Percentiles rank a stretch among this genome's conserved stretches.
phyloP scores from a whole-genome alignment of 1,140 invertebrate genomes.

The Bombus superbus region DNA sequence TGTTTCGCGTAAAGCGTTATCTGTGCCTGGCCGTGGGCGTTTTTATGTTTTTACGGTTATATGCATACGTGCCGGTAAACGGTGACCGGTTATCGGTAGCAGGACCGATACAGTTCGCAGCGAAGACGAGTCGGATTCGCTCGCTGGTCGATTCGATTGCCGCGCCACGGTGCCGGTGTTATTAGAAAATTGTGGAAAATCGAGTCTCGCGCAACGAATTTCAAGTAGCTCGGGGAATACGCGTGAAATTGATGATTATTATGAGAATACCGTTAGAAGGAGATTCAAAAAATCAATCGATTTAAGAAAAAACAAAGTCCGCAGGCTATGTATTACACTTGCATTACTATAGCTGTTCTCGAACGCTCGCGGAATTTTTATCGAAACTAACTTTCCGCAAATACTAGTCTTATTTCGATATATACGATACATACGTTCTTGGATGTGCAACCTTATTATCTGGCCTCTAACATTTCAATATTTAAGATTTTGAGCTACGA shows the following conservation, averaged over 20 bases:
- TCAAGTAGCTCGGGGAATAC: not conserved
- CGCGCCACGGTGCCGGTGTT: too few species aligned
- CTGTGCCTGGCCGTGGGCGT: slow-evolving; percentile 10
- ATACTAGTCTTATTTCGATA: too few species aligned
- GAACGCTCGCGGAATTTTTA: not conserved
- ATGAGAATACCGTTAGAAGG: not conserved
- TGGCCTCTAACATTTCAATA: too few species aligned
- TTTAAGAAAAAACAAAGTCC: not conserved
- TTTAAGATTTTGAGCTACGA: too few species aligned
- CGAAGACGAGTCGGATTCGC: not conserved
- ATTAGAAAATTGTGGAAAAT: not conserved
- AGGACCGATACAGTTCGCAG: not conserved
- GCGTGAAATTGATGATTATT: not conserved
- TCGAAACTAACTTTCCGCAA: too few species aligned
- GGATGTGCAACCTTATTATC: too few species aligned
- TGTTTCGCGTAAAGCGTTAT: slow-evolving; percentile 48
- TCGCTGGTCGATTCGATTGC: not conserved
- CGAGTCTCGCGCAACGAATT: not conserved
- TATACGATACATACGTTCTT: too few species aligned
- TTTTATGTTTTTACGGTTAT: slow-evolving; percentile 49
- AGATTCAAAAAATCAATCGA: not conserved
- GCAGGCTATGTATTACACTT: not conserved
- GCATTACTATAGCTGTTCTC: not conserved
- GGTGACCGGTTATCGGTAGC: slow-evolving; percentile 20
- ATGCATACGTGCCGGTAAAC: slow-evolving; percentile 39